Base-by-base conservation (phyloP, 2,888 invertebrate genomes). In the Lingula anatina region DNA sequence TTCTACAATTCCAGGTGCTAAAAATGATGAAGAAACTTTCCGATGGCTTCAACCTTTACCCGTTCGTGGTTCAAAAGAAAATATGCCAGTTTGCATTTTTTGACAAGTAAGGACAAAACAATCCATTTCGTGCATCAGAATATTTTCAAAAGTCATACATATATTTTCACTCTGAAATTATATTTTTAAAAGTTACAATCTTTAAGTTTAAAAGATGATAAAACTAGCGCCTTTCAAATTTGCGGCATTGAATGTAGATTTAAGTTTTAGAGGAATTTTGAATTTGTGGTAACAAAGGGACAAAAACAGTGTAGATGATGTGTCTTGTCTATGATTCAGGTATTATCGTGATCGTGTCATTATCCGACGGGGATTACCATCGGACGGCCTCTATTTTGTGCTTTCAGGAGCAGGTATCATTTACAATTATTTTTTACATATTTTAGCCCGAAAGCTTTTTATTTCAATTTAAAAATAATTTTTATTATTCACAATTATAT, bases 361-460 rank as follows among this genome's bases (percentile, higher is more conserved):
- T 9, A 44, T 66, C 2, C 54, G 62, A 28, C 49, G 57, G 35
- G 68, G 68, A 5, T 54, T 67, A 5, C 57, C 57, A 9, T 62
- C 71, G 4, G 71, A 71, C 49, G 69, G 71, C 3, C 60, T 70
- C 12, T 71, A 68, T 54, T 66, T 71, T 39, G 59, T 70, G 15
- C 51, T 72, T 7, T 63, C 67, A 5, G 70, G 70, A 42, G 55
- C 59, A 49, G 49, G 71, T 72, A 57, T n/a, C n/a, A n/a, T n/a
- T n/a, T n/a, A n/a, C n/a, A n/a, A n/a, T n/a, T n/a, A n/a, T n/a
- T n/a, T n/a, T n/a, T n/a, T n/a, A n/a, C n/a, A n/a, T n/a, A n/a
- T n/a, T n/a, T n/a, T n/a, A n/a, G n/a, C n/a, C n/a, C n/a, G n/a
- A n/a, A n/a, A 51, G 55, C 53, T 7, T 9, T 18, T 26, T 25